Base-by-base conservation (phyloP, 2,113 vertebrate species). In the Eidolon helvum region DNA sequence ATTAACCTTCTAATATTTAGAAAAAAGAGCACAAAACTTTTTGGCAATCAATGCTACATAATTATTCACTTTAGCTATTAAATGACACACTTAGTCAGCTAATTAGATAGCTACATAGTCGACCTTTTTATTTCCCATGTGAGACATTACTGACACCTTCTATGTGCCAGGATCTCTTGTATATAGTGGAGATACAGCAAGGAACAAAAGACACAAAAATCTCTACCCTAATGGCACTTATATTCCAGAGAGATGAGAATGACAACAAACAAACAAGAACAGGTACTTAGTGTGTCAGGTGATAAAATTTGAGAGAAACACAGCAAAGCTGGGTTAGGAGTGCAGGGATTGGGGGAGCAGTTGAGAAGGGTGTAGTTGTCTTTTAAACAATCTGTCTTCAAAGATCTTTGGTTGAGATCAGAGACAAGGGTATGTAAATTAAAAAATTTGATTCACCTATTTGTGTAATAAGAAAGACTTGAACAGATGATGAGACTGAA, bases 1-100 rank as follows among this genome's bases (percentile, higher is more conserved):
- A 96, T 92, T 63, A 92, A 65, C 50, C 69, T 96, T 90, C 40
- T 82, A 33, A 77, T 26, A 92, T 59, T 96, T 71, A 92, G 30
- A 50, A 45, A 79, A 85, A 71, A 35, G 30, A 83, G 11, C 45
- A 66, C 12, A 87, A 84, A 75, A 85, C 66, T 87, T 90, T 43
- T 69, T 48, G 26, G 80, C 84, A 87, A 90, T 61, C n/a, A 71
- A 68, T 12, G 40, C 55, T 53, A 66, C 8, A 22, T 33, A 86
- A 82, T 88, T 90, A 87, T 53, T 86, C n/a, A 65, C 74, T 91
- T 95, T 94, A 40, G 78, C 15, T 72, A 71, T 50, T 66, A 53
- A 95, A 48, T 50, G 48, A 74, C 18, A 93, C 40, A 82, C 68
- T 68, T n/a, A 83, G 63, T 57, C 63, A 48, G 33, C 61, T 79